Percentiles rank a stretch among this genome's conserved stretches.
Conservation (phyloP, 1,140 invertebrate genomes). For the Platyura marginata region DNA sequence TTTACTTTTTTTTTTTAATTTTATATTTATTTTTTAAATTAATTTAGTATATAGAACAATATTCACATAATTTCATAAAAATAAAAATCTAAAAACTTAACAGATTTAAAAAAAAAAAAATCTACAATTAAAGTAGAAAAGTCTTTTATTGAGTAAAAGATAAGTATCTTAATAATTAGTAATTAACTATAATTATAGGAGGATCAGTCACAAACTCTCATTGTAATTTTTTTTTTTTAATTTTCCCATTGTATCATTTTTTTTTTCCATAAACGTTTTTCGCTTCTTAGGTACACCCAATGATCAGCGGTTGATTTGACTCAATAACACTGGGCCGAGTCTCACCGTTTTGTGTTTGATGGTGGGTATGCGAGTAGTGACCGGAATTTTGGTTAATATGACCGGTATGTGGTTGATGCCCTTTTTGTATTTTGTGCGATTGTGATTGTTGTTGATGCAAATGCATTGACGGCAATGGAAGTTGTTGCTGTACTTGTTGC, state of each 20-base stretch:
- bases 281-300: conserved; percentile 56
- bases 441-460: too few relatives aligned
- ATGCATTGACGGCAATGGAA: conserved; percentile 1
- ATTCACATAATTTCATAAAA: too few relatives aligned
- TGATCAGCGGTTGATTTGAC: conserved; percentile 67
- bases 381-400: not conserved
- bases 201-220: not conserved
- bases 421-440: too few relatives aligned
- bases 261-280: not conserved
- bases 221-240: not conserved
- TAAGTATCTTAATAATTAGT: too few relatives aligned
- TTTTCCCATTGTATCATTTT: not conserved
- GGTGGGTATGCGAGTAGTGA: conserved; percentile 18
- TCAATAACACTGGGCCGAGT: conserved; percentile 63
- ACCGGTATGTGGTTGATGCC: conserved; percentile 4
- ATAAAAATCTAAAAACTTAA: too few relatives aligned
- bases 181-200: not conserved
- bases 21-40: too few relatives aligned
- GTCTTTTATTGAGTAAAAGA: too few relatives aligned
- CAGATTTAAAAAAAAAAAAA: too few relatives aligned
- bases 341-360: conserved; percentile 35
- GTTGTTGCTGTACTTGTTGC: conserved; percentile 7
- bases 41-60: too few relatives aligned
- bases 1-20: too few relatives aligned
- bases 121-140: too few relatives aligned